Evolutionary conservation across 2,888 invertebrate genomes (phyloP).

Genomic region (Oconnorella tubifera): DNA sequence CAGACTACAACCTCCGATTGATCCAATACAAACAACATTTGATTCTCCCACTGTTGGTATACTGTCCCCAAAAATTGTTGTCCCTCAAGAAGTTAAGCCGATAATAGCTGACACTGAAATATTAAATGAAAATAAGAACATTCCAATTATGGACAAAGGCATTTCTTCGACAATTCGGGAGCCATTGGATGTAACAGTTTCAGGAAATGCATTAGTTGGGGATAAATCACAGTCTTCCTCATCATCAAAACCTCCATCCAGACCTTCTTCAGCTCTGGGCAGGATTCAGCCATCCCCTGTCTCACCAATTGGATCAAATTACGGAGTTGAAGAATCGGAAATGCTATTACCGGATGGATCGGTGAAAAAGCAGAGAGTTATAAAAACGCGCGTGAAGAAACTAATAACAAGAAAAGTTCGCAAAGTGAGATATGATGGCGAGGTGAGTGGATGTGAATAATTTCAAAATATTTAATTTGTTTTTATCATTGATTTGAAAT

Average conservation of each 20-base stretch:
- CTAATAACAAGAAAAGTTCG: slow-evolving; percentile 27
- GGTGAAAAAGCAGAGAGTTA: slow-evolving; percentile 30
- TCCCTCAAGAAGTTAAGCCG: slow-evolving; percentile 3
- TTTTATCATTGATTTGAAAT: too few species aligned
- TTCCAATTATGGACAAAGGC: not conserved
- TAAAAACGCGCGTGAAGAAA: slow-evolving; percentile 21
- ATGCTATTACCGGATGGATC: slow-evolving; percentile 1
- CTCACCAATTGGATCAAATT: not conserved
- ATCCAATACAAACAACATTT: slow-evolving; percentile 3
- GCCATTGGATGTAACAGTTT: not conserved
- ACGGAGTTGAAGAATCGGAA: not conserved
- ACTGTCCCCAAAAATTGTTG: slow-evolving; percentile 2
- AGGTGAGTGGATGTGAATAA: too few species aligned
- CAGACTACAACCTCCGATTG: not conserved
- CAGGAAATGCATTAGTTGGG: too few species aligned
- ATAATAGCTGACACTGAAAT: not conserved
- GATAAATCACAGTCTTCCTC: not conserved
- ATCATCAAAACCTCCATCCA: not conserved
- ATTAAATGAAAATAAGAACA: not conserved
- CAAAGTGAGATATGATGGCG: slow-evolving; percentile 32
- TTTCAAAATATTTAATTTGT: too few species aligned
- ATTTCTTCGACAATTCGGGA: not conserved
- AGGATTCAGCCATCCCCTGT: not conserved
- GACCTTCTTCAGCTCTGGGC: slow-evolving; percentile 3
- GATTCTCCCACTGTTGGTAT: slow-evolving; percentile 1